phyloP scores from a whole-genome alignment of 2,797 vertebrate genomes.

The Rhadinocentrus ornatus region DNA sequence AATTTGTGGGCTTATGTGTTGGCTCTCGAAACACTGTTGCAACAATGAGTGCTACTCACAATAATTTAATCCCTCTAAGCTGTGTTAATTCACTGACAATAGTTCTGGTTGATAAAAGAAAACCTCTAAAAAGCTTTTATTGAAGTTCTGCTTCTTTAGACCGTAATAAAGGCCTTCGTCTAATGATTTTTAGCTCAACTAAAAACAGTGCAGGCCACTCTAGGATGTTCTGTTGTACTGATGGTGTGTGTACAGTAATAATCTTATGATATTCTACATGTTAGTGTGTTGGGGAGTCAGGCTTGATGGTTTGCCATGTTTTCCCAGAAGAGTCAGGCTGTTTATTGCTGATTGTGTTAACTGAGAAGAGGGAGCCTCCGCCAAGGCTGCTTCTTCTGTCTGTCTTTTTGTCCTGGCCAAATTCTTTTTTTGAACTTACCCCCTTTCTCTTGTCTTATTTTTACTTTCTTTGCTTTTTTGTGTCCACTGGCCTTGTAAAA shows the following conservation, averaged over 20 bases:
- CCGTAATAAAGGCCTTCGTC: slow-evolving; percentile 63
- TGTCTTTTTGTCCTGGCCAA: slow-evolving; percentile 29
- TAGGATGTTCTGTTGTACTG: slow-evolving; percentile 64
- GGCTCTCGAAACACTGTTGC: slow-evolving; percentile 14
- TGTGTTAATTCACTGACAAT: slow-evolving; percentile 55
- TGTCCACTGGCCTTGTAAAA: slow-evolving; percentile 48
- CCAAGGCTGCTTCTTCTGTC: slow-evolving; percentile 46
- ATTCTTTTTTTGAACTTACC: slow-evolving; percentile 39
- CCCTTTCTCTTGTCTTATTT: slow-evolving; percentile 38
- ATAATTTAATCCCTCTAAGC: slow-evolving; percentile 62
- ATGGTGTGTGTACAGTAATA: slow-evolving; percentile 63
- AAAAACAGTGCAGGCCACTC: slow-evolving; percentile 51
- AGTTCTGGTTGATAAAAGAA: slow-evolving; percentile 42
- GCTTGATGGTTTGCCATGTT: slow-evolving; percentile 50
- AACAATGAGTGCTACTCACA: slow-evolving; percentile 48
- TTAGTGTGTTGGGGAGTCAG: slow-evolving; percentile 59
- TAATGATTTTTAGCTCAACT: slow-evolving; percentile 69
- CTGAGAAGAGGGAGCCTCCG: slow-evolving; percentile 58
- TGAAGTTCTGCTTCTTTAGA: slow-evolving; percentile 46
- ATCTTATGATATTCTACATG: slow-evolving; percentile 69
- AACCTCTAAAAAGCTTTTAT: slow-evolving; percentile 55
- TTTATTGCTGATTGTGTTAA: slow-evolving; percentile 77
- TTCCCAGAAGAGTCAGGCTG: slow-evolving; percentile 66
- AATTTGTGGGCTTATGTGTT: slow-evolving; percentile 19
- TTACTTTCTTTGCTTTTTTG: slow-evolving; percentile 30